phyloP scores from a whole-genome alignment of 2,113 vertebrate species.

The Ardeotis arabs region DNA sequence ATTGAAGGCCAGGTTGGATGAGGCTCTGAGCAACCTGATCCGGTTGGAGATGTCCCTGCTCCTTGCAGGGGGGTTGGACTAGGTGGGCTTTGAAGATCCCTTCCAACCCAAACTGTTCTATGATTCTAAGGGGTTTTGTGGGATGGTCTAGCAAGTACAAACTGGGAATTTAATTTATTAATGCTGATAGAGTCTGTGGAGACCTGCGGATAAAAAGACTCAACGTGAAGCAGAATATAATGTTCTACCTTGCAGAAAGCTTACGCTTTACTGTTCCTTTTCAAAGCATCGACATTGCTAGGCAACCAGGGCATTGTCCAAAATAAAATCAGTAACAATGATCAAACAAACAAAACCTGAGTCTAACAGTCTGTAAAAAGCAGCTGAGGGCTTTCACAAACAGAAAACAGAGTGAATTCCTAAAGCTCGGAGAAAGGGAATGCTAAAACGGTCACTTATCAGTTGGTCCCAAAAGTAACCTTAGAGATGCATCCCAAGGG shows the following conservation, averaged over 20 bases:
- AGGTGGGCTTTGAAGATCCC: no score
- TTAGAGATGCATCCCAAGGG: neutral
- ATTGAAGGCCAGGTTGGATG: no score
- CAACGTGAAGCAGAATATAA: neutral
- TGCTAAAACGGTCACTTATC: neutral
- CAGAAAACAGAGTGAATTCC: neutral
- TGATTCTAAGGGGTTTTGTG: no score
- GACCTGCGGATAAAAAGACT: neutral
- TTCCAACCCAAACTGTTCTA: no score
- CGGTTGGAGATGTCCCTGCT: no score
- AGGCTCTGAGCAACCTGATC: no score
- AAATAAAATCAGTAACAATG: neutral
- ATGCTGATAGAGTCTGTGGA: neutral
- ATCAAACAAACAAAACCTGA: neutral
- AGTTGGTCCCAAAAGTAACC: neutral
- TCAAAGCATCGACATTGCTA: slow-evolving; percentile 17
- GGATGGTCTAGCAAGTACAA: neutral
- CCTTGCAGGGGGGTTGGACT: no score
- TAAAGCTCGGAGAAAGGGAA: neutral
- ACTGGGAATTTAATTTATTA: neutral
- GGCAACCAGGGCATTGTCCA: neutral
- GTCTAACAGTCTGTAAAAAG: neutral
- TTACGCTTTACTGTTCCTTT: neutral
- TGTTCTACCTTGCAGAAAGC: neutral
- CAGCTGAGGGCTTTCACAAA: neutral